A percentile compares a stretch with the other conserved stretches of the same genome.
Evolutionary conservation across 2,888 invertebrate species (phyloP).

Genomic region (Scrobipalpa atriplicella): DNA sequence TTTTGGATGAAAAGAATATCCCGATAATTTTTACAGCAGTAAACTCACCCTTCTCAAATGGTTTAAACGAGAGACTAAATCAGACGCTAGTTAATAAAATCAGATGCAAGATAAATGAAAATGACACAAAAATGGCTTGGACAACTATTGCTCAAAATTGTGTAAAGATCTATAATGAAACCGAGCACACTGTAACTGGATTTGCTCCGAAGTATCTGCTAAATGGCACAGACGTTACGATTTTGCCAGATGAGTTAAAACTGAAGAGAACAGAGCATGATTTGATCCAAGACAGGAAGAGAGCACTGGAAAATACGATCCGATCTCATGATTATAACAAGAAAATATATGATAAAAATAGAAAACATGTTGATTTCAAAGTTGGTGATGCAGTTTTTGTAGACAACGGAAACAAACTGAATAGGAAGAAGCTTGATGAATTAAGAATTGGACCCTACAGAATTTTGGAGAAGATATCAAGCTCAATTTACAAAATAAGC

Average conservation of each 20-base stretch:
- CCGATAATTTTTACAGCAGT: no score
- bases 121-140: constrained; percentile 18
- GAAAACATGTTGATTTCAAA: constrained; percentile 36
- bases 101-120: background rate
- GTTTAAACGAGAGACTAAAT: background rate
- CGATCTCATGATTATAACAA: constrained; percentile 44
- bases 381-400: constrained; percentile 41
- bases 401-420: constrained; percentile 43
- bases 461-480: no score
- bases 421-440: background rate
- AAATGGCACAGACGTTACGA: constrained; percentile 36
- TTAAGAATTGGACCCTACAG: background rate
- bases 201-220: constrained; percentile 44
- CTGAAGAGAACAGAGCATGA: constrained; percentile 30
- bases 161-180: constrained; percentile 39
- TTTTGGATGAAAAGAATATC: no score
- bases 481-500: background rate
- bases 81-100: constrained; percentile 3
- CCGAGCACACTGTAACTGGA: constrained; percentile 43
- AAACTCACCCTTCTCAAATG: no score
- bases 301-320: constrained; percentile 41
- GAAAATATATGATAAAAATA: constrained; percentile 34
- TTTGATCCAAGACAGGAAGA: constrained; percentile 36
- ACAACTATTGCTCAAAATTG: constrained; percentile 30
- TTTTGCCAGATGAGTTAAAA: constrained; percentile 39